A percentile compares a stretch with the other conserved stretches of the same genome.
phyloP scores from a whole-genome alignment of 2,888 invertebrate genomes.

The Acleris cristana region DNA sequence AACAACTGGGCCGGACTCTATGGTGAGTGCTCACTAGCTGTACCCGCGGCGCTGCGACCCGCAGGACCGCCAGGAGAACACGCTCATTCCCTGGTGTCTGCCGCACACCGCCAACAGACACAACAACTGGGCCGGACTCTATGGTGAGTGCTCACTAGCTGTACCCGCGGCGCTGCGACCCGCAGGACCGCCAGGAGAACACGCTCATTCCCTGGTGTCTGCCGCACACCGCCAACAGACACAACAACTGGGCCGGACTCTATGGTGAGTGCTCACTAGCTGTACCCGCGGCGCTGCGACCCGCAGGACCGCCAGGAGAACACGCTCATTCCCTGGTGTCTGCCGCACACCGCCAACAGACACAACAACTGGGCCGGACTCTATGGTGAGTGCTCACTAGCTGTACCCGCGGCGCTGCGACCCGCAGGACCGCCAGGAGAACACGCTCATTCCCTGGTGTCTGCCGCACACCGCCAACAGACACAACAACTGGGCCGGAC shows the following conservation, averaged over 20 bases:
- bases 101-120: conserved; percentile 94
- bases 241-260: conserved; percentile 94
- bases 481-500: conserved; percentile 94
- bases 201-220: conserved; percentile 95
- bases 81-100: conserved; percentile 94
- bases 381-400: conserved; percentile 79
- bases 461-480: conserved; percentile 93
- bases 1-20: conserved; percentile 95
- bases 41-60: conserved; percentile 82
- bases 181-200: conserved; percentile 89
- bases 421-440: conserved; percentile 89
- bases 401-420: conserved; percentile 77
- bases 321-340: conserved; percentile 94
- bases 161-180: conserved; percentile 80
- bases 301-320: conserved; percentile 90
- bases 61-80: conserved; percentile 90
- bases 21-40: conserved; percentile 61
- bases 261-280: conserved; percentile 79
- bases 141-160: conserved; percentile 71
- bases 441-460: conserved; percentile 95
- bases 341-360: conserved; percentile 93
- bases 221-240: conserved; percentile 93
- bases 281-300: conserved; percentile 78
- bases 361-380: conserved; percentile 95
- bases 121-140: conserved; percentile 94